Evolutionary conservation across 2,797 vertebrate species (phyloP), one percentile per base, ranked within the genome.

Genomic region (Manis javanica): DNA sequence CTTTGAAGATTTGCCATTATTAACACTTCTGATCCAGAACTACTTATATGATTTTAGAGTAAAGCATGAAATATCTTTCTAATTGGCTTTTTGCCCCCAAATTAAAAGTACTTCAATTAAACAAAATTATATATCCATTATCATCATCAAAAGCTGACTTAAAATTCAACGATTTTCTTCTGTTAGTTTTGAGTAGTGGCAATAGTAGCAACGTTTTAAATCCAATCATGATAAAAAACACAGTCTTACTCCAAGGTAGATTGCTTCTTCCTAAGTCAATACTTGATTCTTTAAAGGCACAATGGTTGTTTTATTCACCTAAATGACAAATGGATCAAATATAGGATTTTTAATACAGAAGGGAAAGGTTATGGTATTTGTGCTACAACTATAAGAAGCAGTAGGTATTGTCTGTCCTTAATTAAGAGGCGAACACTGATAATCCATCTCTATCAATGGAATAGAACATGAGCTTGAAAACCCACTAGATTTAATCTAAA

Each of bases 401-500:
- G 77, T 96, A 96, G 90, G 90, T 97, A 97, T 97, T 98, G 95
- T 96, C 97, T 97, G 92, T 97, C 95, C 86, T 98, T 98, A 98
- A 98, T 98, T 98, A 98, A 97, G 96, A 87, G 85, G 46, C 91
- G 78, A 98, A 97, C 96, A 94, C 77, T 95, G 94, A 96, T 98
- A 97, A 97, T 95, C 94, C 92, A 97, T 92, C 82, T 92, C 96
- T 98, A 98, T 98, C 98, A 98, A 78, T 74, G 91, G 91, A 97
- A 96, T 90, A 96, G 97, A 86, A 88, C 87, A 66, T 92, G 93
- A 98, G 88, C 95, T 92, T 98, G 96, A 98, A 98, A 98, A 98
- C 63, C 97, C 91, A 95, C 92, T 96, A 98, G 98, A 98, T 99
- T 89, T 98, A 98, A 99, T 99, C 98, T 98, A 93, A 99, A 99